Evolutionary conservation across 1,140 invertebrate species (phyloP), one percentile per base, ranked within the genome.

Genomic region (Euwallacea fornicatus): DNA sequence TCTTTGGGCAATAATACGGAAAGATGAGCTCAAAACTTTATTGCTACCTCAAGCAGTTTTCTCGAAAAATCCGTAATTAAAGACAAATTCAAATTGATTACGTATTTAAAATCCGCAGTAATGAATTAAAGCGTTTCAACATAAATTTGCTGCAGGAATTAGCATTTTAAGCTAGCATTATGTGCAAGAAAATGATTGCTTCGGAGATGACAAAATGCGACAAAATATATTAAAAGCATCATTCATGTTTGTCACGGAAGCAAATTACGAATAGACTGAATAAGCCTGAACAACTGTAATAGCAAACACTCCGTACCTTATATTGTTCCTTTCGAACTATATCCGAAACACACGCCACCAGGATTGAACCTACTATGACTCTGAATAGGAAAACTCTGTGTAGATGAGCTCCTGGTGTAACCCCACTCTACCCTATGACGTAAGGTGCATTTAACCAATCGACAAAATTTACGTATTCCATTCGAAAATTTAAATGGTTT

Each of bases 381-480:
- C 74, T 71, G 70, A 71, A 55, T 71, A 68, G 60, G 58, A 72
- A 71, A 42, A 74, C 72, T 66, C 73, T 73, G 56, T 76, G 76
- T 76, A 74, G 76, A 77, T 74, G 71, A 77, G 71, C 66, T 77
- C 74, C 70, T 76, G 73, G 72, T 74, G 70, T 71, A 69, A 73
- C 72, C 74, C 76, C 76, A 75, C 76, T 73, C 69, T 71, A 73
- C 75, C 71, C 70, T 76, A 68, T 77, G 74, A 78, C 77, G 77
- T 78, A 71, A 74, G 64, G 67, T 73, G 56, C 64, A 71, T 75
- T 71, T 66, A 69, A 73, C 77, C 77, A 78, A 78, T 78, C 68
- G 74, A 72, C 73, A 73, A 59, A 68, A 72, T 60, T 66, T 65
- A 69, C 69, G 63, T 60, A 41, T 66, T 11, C 54, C 43, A 59